Base-by-base conservation (phyloP, 2,888 invertebrate genomes). In the Aricia artaxerxes region DNA sequence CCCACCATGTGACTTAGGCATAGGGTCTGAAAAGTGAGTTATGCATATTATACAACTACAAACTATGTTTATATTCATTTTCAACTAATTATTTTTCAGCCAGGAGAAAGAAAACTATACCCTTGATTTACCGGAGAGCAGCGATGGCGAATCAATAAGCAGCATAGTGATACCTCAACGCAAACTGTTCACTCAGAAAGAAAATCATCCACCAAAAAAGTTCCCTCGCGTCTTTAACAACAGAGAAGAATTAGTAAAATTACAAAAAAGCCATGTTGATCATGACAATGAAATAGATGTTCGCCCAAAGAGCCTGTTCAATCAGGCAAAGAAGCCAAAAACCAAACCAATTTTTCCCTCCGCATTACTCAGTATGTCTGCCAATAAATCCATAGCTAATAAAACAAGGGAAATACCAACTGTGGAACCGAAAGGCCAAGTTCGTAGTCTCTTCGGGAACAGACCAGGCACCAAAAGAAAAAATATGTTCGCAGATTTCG, bases 91-190 rank as follows among this genome's bases (percentile, higher is more conserved):
- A 40, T 11, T 44, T 90, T 89, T 49, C 86, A 92, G 92, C 81
- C 91, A 91, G 85, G 90, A 90, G 81, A 88, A 90, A 73, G 88
- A 88, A 81, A 86, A 88, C 78, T 85, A 85, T 78, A 87, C 89
- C 4, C 57, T 90, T 61, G 88, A 92, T 78, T 79, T 92, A 75
- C 91, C 91, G 79, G 93, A 93, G 9, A 93, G 91, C 83, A 93
- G 94, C 82, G 92, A 89, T 80, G 88, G 85, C 83, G 94, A 93
- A 85, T 92, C 94, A 13, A 89, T 94, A 35, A 85, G 82, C 61
- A 94, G 94, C 82, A 93, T 94, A 81, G 88, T 92, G 0, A 85
- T 94, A 2, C 91, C 93, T 49, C 91, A 92, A 83, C 84, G 89
- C 69, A 91, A 87, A 82, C 83, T 94, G 0, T 93, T 94, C 75